phyloP scores from a whole-genome alignment of 2,888 invertebrate species.

The Drosophila meridiana region DNA sequence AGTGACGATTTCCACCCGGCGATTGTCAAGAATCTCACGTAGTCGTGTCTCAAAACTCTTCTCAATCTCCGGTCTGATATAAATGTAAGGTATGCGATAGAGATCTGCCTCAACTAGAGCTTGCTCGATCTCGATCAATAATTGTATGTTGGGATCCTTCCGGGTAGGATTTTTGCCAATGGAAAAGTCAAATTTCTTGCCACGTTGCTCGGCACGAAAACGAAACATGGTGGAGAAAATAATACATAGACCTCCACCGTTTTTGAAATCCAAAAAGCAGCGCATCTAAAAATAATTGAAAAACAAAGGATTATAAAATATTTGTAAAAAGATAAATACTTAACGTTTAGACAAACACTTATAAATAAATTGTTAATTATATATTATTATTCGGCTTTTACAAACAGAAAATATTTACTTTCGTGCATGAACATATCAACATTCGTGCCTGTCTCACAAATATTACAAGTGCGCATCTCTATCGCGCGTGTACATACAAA shows the following conservation, averaged over 20 bases:
- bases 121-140: constrained; percentile 96
- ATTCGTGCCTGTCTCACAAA: background rate
- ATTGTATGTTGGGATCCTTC: constrained; percentile 96
- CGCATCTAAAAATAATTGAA: constrained; percentile 88
- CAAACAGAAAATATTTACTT: background rate
- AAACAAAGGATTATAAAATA: background rate
- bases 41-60: constrained; percentile 91
- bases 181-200: constrained; percentile 97
- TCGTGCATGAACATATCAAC: background rate
- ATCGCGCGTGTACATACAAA: constrained; percentile 61
- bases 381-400: background rate
- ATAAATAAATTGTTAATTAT: background rate
- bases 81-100: constrained; percentile 92
- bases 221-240: constrained; percentile 97
- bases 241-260: constrained; percentile 96
- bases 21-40: constrained; percentile 94
- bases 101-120: constrained; percentile 92
- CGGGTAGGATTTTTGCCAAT: constrained; percentile 92
- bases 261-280: constrained; percentile 97
- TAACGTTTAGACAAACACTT: background rate
- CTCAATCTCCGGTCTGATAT: constrained; percentile 93
- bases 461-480: constrained; percentile 45
- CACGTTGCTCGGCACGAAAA: constrained; percentile 98
- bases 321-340: background rate
- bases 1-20: constrained; percentile 90